phyloP scores from a whole-genome alignment of 2,113 vertebrate genomes.

The Rhadina sibilatrix region DNA sequence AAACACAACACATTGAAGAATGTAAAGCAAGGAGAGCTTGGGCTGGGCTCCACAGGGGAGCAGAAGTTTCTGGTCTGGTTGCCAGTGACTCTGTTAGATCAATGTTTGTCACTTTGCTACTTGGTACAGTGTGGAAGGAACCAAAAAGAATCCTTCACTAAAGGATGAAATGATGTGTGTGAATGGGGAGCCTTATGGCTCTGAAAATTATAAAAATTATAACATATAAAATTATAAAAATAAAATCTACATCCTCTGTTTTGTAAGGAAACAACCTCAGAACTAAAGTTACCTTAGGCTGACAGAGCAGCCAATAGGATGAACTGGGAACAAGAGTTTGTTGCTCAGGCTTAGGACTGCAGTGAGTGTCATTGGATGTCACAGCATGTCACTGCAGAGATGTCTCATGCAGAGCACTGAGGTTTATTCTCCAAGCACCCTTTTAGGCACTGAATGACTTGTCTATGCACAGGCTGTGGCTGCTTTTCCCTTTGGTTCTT shows the following conservation, averaged over 20 bases:
- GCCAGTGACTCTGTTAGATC: background rate
- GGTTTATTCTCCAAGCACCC: background rate
- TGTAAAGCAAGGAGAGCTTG: background rate
- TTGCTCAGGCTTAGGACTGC: background rate
- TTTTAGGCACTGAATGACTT: background rate
- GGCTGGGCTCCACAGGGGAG: background rate
- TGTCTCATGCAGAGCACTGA: background rate
- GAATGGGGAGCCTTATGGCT: background rate
- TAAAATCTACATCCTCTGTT: background rate
- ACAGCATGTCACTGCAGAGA: background rate
- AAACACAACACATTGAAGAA: background rate
- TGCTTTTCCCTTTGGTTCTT: background rate
- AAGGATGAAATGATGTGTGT: background rate
- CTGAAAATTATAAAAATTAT: background rate
- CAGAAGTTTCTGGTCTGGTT: background rate
- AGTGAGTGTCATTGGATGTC: background rate
- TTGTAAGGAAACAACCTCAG: background rate
- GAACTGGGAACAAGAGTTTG: background rate
- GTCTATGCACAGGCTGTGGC: background rate
- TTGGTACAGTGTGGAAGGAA: background rate
- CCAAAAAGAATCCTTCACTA: background rate
- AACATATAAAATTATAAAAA: background rate
- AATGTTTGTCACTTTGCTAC: background rate
- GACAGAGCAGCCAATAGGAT: background rate
- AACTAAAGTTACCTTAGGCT: background rate